These are phyloP conservation scores for Trochalopteron elliotii DNA, from an alignment of 2,113 vertebrate genomes.

Conservation along the genomic window DNA sequence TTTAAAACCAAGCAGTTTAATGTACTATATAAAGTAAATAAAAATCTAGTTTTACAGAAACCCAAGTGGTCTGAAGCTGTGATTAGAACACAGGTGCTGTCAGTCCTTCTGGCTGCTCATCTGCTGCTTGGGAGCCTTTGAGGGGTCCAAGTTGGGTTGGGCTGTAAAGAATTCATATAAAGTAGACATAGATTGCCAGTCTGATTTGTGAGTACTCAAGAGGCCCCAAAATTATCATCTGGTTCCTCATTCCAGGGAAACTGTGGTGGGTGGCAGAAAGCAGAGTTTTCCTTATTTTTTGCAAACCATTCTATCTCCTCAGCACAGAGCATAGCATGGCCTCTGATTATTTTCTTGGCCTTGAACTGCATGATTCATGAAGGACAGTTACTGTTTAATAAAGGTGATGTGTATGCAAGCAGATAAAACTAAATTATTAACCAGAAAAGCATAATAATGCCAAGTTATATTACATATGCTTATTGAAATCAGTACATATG, in stretches of 20 bases:
- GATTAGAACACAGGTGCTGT: background rate
- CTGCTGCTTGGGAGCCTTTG: background rate
- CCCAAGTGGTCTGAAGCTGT: background rate
- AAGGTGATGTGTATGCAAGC: background rate
- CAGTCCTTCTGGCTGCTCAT: background rate
- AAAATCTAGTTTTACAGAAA: background rate
- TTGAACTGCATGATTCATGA: background rate
- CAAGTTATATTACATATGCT: conserved; percentile 1
- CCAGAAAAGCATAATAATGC: background rate
- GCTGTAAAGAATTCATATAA: background rate
- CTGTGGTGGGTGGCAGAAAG: background rate
- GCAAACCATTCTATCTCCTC: background rate
- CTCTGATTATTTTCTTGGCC: conserved; percentile 34
- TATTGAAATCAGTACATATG: background rate
- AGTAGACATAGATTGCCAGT: background rate
- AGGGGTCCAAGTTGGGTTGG: background rate
- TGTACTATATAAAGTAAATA: background rate
- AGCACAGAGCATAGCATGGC: background rate
- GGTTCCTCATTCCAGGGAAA: background rate
- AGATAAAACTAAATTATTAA: conserved; percentile 45
- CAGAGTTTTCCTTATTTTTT: background rate
- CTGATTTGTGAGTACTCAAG: background rate
- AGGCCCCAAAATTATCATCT: background rate
- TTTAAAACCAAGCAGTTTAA: background rate
- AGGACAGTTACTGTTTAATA: conserved; percentile 31